Evolutionary conservation across 1,140 invertebrate genomes (phyloP), one percentile per base, ranked within the genome.

Genomic region (Trachymyrmex cornetzi): DNA sequence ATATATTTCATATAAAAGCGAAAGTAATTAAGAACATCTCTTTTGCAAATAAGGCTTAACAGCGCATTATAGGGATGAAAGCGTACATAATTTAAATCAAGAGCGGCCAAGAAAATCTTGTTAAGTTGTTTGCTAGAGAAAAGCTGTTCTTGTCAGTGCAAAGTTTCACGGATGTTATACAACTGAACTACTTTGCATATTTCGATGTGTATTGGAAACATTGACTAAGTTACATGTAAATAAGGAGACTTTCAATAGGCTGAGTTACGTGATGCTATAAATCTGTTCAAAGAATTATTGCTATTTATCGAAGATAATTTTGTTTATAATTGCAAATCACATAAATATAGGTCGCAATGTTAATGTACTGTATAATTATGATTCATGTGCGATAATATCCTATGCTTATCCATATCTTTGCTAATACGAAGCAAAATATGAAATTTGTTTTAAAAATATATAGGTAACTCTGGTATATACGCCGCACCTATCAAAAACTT

Each of bases 21-120:
- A 75, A 75, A 75, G 7, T 69, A 69, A 69, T 66, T 61, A 48
- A n/a, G 24, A 77, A 64, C 12, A 59, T 77, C 27, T 66, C 77
- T 66, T 64, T n/a, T 66, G 14, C 27, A 27, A 81, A 81, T 57
- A 69, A 55, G 34, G 16, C 4, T 69, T 27, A 69, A 67, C n/a
- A 34, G 19, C 12, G 4, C 30, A 44, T 69, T 38, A 30, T 53
- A 3, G 27, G 84, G 69, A 67, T 24, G 38, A 50, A 71, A 22
- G 38, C n/a, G 12, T 57, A 53, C 57, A 66, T 90, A 87, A 90
- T 87, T 82, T 89, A 89, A 90, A 82, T 85, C 14, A 59, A 61
- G 22, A 24, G 14, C 27, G 6, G 55, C 55, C 22, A 57, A 53
- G 19, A 86, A 86, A 63, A 69, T 67, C 44, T 80, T n/a, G 61